A percentile compares a stretch with the other conserved stretches of the same genome.
Evolutionary conservation across 2,888 invertebrate species (phyloP).

Genomic region (Volucella inflata): DNA sequence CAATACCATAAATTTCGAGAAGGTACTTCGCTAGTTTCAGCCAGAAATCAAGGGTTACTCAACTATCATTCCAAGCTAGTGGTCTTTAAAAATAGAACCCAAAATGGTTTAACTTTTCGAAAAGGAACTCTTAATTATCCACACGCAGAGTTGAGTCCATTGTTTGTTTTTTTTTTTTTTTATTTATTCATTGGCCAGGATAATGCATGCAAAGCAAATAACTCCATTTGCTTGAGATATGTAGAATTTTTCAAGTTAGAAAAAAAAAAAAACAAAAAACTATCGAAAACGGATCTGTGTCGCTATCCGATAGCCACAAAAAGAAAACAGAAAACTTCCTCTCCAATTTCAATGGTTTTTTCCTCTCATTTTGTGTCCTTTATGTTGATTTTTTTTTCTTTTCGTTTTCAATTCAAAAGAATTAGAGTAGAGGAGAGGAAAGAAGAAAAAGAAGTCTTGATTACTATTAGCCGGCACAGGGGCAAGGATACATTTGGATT

Average conservation of each 20-base stretch:
- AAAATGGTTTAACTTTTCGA: conserved; percentile 8
- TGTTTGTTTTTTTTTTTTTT: conserved; percentile 41
- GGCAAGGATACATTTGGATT: conserved; percentile 24
- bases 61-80: background rate
- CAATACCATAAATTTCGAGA: no score
- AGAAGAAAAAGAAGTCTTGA: conserved; percentile 19
- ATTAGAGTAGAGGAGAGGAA: background rate
- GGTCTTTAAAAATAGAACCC: background rate
- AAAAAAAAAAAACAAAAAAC: conserved; percentile 10
- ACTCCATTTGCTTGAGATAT: conserved; percentile 38
- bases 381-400: background rate
- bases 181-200: conserved; percentile 46
- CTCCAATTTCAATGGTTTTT: background rate
- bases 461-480: conserved; percentile 10
- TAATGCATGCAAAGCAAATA: conserved; percentile 61
- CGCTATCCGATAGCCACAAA: conserved; percentile 12
- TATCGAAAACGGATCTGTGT: conserved; percentile 22
- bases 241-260: background rate
- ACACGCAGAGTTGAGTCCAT: conserved; percentile 5
- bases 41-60: background rate
- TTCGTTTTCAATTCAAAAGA: background rate
- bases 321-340: background rate
- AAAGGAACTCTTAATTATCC: background rate
- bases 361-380: background rate
- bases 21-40: no score